Base-by-base conservation (phyloP, 2,113 vertebrate genomes). In the Cathartes aura region DNA sequence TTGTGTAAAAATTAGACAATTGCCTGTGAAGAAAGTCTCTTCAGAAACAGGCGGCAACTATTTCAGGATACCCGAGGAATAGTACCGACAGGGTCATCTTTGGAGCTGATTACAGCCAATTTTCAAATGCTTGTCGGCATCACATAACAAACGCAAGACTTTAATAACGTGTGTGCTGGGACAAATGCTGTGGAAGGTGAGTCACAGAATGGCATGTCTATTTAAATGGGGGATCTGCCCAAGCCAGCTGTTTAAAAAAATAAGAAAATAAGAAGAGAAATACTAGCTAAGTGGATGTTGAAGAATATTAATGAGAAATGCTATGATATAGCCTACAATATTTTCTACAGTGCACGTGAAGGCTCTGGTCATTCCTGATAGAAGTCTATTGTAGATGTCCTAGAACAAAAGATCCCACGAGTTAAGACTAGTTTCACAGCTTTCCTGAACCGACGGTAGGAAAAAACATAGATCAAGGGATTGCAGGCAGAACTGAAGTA, bases 401-500 rank as follows among this genome's bases (percentile, higher is more conserved):
- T 50, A 4, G 60, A 86, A 32, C 68, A 92, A 86, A 97, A 96
- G 58, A 97, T 50, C 58, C 94, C 64, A 14, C 6, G 3, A 43
- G 84, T 97, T 84, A 98, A 56, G n/a, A 93, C 20, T 27, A 97
- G 71, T 91, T 96, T 97, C 59, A 98, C 34, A 2, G 95, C 97
- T 83, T 98, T 98, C 71, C 97, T 93, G 83, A 98, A 97, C 96
- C 95, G 97, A 16, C 2, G 40, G 34, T 97, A 97, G 56, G 97
- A 98, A 80, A 98, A 98, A 45, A 97, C 95, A 26, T 97, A 98
- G 58, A 97, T 98, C 80, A 97, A 84, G 8, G 96, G 97, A 68
- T 96, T 98, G 68, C 96, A 98, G 80, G 97, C 95, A 16, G 94
- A 98, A 81, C 93, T 98, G 72, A 98, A 97, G 82, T 97, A 98